A percentile compares a stretch with the other conserved stretches of the same genome.
These are phyloP conservation scores for Malurus alboscapulatus DNA, from an alignment of 2,113 vertebrate species.

Conservation along the genomic window DNA sequence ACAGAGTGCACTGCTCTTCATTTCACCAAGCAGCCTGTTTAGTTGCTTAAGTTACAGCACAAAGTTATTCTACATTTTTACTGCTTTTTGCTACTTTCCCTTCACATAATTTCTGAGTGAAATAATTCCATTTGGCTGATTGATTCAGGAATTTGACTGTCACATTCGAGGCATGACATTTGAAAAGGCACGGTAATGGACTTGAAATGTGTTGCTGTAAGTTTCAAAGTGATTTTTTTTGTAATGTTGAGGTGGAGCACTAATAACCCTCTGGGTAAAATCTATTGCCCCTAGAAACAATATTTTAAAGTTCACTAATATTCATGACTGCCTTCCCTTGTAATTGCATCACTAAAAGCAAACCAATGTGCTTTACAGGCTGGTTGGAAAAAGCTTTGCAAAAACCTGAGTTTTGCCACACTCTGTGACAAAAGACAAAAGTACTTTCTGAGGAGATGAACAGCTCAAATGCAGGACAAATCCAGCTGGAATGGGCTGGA, in stretches of 20 bases:
- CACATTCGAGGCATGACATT: conserved; percentile 12
- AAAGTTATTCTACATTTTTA: conserved; percentile 11
- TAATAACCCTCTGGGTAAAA: background rate
- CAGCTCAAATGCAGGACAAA: background rate
- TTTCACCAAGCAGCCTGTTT: background rate
- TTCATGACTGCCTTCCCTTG: background rate
- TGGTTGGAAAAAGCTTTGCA: background rate
- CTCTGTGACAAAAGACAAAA: background rate
- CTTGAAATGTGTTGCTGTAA: conserved; percentile 33
- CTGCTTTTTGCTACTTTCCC: background rate
- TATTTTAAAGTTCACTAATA: conserved; percentile 22
- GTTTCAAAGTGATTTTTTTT: background rate
- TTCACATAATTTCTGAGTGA: conserved; percentile 9
- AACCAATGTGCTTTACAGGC: background rate
- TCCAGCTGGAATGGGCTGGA: background rate
- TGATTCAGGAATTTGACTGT: conserved; percentile 49
- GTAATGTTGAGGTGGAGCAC: background rate
- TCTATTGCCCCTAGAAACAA: conserved; percentile 9
- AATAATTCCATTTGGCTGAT: conserved; percentile 47
- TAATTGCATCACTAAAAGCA: background rate
- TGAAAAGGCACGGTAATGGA: conserved; percentile 20
- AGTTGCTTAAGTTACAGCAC: background rate
- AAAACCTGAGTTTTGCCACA: background rate
- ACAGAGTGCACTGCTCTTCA: fast-evolving
- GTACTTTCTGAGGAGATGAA: background rate